Conservation (phyloP, 1,140 invertebrate species). For the Zaprionus ornatus region DNA sequence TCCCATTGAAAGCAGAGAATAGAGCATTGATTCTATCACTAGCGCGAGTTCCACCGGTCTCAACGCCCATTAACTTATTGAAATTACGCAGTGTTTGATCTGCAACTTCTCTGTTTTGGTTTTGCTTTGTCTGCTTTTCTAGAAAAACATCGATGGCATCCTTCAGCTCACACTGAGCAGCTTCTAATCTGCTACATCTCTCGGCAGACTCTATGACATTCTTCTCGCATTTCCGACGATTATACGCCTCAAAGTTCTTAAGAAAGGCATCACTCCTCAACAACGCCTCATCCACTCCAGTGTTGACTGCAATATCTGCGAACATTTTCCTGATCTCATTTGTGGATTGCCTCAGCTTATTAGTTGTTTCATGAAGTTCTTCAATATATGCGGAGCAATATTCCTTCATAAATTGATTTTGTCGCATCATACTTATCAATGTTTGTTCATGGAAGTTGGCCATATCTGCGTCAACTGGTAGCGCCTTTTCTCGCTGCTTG, state of each 20-base stretch:
- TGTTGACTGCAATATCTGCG: conserved; percentile 32
- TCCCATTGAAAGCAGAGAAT: conserved; percentile 54
- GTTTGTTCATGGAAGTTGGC: conserved; percentile 21
- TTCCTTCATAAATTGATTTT: conserved; percentile 63
- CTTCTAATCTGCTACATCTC: conserved; percentile 40
- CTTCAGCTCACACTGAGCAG: conserved; percentile 44
- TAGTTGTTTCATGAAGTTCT: conserved; percentile 38
- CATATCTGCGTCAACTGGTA: conserved; percentile 21
- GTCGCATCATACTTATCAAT: conserved; percentile 45
- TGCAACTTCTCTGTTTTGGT: conserved; percentile 47
- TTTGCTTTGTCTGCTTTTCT: conserved; percentile 46
- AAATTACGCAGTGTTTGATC: conserved; percentile 33
- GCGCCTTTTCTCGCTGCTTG: conserved; percentile 62
- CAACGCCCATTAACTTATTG: conserved; percentile 33
- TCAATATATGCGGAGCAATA: conserved; percentile 62
- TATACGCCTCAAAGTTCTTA: conserved; percentile 47
- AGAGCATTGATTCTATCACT: conserved; percentile 46
- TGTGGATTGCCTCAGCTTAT: conserved; percentile 12
- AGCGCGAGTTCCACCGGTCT: conserved; percentile 5
- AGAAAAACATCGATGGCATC: conserved; percentile 63
- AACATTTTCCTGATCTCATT: conserved; percentile 33
- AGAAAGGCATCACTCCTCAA: conserved; percentile 56
- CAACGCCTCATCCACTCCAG: conserved; percentile 20
- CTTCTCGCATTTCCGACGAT: conserved; percentile 33
- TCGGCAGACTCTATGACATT: conserved; percentile 13